phyloP scores from a whole-genome alignment of 2,797 vertebrate genomes.

The Onychomys torridus region DNA sequence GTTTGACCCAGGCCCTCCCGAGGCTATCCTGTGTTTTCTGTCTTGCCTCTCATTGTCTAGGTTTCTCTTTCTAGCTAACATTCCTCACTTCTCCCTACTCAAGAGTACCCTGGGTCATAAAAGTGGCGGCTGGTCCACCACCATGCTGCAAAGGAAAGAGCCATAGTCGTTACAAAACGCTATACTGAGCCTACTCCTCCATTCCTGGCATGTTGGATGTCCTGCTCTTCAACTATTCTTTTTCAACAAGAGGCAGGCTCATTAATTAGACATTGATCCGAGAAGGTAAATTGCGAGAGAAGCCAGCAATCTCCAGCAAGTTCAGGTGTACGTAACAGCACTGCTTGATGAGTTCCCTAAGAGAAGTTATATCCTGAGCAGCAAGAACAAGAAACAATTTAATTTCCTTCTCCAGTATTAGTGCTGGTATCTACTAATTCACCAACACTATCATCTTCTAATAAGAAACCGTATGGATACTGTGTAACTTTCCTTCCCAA shows the following conservation, averaged over 20 bases:
- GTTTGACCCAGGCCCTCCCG: too few relatives aligned
- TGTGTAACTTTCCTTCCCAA: neutral
- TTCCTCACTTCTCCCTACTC: too few relatives aligned
- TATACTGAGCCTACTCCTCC: neutral
- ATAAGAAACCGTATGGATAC: neutral
- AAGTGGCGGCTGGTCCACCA: too few relatives aligned
- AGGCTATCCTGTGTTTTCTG: too few relatives aligned
- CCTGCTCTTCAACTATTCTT: neutral
- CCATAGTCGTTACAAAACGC: neutral
- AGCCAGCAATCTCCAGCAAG: neutral
- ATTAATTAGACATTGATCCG: constrained; percentile 42
- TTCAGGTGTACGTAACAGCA: neutral
- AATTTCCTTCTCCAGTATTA: constrained; percentile 21
- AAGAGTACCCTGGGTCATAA: too few relatives aligned
- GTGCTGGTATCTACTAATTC: constrained; percentile 11
- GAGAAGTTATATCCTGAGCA: neutral
- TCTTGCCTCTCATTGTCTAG: too few relatives aligned
- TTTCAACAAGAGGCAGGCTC: constrained; percentile 11
- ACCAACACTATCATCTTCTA: neutral
- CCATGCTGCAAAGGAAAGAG: neutral
- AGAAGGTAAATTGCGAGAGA: constrained; percentile 39
- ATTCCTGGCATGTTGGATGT: neutral
- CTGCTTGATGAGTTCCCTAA: neutral
- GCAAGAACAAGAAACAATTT: neutral
- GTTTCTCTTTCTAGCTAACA: too few relatives aligned